Evolutionary conservation across 2,797 vertebrate species (phyloP).

Genomic region (Leptodactylus fallax): DNA sequence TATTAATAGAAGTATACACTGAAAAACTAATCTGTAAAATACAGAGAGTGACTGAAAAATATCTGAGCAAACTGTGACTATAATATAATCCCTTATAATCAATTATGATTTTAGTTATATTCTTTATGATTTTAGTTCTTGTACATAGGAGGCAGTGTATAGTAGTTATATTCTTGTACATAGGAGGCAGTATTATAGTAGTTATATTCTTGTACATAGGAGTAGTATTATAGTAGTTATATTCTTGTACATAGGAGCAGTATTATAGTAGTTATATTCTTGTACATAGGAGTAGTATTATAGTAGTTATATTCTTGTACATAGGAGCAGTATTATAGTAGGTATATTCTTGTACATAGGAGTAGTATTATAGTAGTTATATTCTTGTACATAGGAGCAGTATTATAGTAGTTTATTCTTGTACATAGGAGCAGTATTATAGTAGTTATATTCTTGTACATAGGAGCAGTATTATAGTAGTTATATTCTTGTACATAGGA

Average conservation of each 20-base stretch:
- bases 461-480: constrained; percentile 13
- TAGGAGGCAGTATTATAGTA: no score
- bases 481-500: constrained; percentile 6
- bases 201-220: background rate
- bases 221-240: background rate
- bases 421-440: constrained; percentile 9
- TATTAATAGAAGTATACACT: background rate
- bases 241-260: background rate
- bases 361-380: constrained; percentile 21
- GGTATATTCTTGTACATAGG: no score
- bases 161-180: no score
- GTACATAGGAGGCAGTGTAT: no score
- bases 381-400: background rate
- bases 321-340: no score
- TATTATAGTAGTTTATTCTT: constrained; percentile 15
- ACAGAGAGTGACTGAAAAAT: no score
- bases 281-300: background rate
- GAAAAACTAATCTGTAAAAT: no score
- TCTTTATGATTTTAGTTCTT: no score
- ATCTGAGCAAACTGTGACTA: no score
- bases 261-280: constrained; percentile 15
- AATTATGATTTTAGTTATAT: no score
- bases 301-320: no score
- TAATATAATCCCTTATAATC: no score
- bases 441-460: constrained; percentile 15